Percentiles rank a stretch among this genome's conserved stretches.
These are phyloP conservation scores for Cydia fagiglandana DNA, from an alignment of 1,140 invertebrate genomes.

Conservation along the genomic window DNA sequence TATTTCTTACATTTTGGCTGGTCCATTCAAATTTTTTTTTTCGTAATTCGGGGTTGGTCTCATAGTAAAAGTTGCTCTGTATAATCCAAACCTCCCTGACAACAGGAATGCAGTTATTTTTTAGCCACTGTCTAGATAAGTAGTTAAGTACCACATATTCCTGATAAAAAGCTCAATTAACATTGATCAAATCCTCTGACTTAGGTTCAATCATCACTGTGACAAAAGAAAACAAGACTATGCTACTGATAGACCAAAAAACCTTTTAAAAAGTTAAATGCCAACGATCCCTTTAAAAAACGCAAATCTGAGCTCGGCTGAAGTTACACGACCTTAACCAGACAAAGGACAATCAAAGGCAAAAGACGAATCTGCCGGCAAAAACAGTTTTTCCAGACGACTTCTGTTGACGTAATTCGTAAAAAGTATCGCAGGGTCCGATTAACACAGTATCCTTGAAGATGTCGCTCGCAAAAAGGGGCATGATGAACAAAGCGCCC, in stretches of 20 bases:
- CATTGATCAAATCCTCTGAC: too few species aligned
- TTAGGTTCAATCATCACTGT: too few species aligned
- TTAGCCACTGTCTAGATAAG: too few species aligned
- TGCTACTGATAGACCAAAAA: background rate
- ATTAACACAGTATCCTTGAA: slow-evolving; percentile 77
- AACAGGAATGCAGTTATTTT: too few species aligned
- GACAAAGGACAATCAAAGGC: slow-evolving; percentile 45
- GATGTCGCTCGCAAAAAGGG: slow-evolving; percentile 71
- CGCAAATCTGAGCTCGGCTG: background rate
- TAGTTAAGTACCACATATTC: too few species aligned
- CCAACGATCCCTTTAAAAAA: background rate
- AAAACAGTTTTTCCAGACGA: slow-evolving; percentile 53
- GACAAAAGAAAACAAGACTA: too few species aligned
- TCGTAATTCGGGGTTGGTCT: too few species aligned
- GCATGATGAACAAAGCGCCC: slow-evolving; percentile 68
- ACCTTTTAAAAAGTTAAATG: background rate
- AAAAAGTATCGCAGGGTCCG: slow-evolving; percentile 63
- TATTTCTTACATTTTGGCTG: too few species aligned
- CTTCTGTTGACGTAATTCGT: slow-evolving; percentile 49
- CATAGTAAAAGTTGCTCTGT: too few species aligned
- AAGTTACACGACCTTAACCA: slow-evolving; percentile 19
- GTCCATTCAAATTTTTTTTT: too few species aligned
- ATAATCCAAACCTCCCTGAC: too few species aligned
- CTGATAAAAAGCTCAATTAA: too few species aligned
- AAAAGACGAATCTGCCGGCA: slow-evolving; percentile 39